Evolutionary conservation across 2,113 vertebrate species (phyloP).

Genomic region (Patagioenas fasciata): DNA sequence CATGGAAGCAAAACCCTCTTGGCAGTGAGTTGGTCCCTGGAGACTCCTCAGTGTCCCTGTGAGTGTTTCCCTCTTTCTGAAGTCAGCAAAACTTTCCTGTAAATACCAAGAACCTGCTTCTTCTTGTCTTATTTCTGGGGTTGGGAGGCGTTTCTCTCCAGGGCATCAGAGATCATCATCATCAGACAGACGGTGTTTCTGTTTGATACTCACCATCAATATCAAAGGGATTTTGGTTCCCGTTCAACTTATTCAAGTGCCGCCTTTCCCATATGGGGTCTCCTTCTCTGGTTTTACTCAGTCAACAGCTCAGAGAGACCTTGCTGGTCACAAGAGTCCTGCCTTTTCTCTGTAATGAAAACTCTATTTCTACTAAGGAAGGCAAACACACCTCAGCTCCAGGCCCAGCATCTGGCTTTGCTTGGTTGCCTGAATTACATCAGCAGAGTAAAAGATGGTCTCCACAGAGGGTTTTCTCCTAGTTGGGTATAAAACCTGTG

Average conservation of each 20-base stretch:
- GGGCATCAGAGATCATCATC: accelerated
- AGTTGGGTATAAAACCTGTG: neutral
- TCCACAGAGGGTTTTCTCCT: neutral
- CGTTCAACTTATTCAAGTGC: neutral
- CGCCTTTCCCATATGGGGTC: neutral
- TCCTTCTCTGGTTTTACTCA: neutral
- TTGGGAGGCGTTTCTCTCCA: neutral
- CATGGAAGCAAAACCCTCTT: neutral
- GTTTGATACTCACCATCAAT: neutral
- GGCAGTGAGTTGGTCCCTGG: neutral
- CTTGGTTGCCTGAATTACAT: neutral
- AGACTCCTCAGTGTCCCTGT: neutral
- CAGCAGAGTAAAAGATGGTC: neutral
- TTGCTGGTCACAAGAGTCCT: accelerated
- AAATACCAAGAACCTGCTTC: neutral
- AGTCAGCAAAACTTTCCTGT: neutral
- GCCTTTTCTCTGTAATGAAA: neutral
- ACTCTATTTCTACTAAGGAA: neutral
- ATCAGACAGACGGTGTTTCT: neutral
- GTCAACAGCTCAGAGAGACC: neutral
- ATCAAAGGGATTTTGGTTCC: neutral
- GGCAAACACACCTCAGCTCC: neutral
- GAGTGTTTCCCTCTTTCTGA: neutral
- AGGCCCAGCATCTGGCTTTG: neutral
- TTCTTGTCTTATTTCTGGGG: neutral